Evolutionary conservation across 2,113 vertebrate species (phyloP).

Genomic region (Calidris pugnax): DNA sequence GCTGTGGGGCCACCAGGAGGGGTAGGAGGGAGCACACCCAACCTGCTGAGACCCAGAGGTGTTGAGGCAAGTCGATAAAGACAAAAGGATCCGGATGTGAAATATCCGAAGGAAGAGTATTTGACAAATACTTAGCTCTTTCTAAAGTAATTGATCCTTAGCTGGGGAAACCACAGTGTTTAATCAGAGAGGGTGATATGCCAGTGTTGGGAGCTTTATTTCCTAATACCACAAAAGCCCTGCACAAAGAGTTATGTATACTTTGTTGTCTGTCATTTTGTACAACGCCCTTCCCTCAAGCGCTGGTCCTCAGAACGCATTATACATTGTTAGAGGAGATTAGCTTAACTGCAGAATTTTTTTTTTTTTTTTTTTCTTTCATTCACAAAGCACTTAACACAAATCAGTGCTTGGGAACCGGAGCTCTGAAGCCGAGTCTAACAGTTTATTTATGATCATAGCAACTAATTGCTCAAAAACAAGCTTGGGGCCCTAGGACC

Average conservation of each 20-base stretch:
- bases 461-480: conserved; percentile 4
- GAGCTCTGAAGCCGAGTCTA: not conserved
- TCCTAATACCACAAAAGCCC: conserved; percentile 13
- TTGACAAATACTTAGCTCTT: not conserved
- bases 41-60: not conserved
- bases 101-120: not conserved
- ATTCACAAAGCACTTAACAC: conserved; percentile 31
- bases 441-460: conserved; percentile 21
- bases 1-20: not conserved
- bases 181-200: not conserved
- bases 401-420: not conserved
- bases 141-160: not conserved
- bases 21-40: not conserved
- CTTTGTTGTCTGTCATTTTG: not conserved
- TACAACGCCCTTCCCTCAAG: not conserved
- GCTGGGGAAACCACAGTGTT: conserved; percentile 32
- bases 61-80: not conserved
- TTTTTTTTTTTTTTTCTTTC: not conserved
- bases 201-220: not conserved
- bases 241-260: not conserved
- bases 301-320: not conserved
- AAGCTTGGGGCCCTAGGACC: not conserved
- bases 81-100: conserved; percentile 1
- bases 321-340: conserved; percentile 17
- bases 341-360: not conserved